phyloP scores from a whole-genome alignment of 2,888 invertebrate species.

The Platypus cylindrus region DNA sequence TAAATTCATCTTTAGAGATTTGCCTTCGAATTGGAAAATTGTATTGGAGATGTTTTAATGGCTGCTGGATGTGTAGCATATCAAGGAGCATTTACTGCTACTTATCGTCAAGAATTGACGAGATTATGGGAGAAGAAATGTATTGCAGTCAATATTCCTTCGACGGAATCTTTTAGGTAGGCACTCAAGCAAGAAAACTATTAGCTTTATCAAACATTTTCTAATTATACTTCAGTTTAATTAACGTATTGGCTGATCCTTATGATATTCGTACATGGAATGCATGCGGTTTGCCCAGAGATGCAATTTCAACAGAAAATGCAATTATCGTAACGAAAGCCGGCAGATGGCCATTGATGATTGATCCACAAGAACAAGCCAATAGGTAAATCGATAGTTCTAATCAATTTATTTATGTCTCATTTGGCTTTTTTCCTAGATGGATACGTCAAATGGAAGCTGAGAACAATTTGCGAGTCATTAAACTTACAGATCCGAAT shows the following conservation, averaged over 20 bases:
- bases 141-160: constrained; percentile 51
- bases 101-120: constrained; percentile 56
- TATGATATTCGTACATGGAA: constrained; percentile 86
- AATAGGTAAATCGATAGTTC: no score
- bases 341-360: constrained; percentile 80
- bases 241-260: constrained; percentile 63
- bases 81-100: constrained; percentile 75
- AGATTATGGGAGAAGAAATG: constrained; percentile 57
- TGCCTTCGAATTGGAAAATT: constrained; percentile 52
- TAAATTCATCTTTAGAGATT: constrained; percentile 38
- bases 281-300: constrained; percentile 75
- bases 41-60: constrained; percentile 77
- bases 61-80: constrained; percentile 84
- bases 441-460: constrained; percentile 87
- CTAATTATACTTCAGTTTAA: constrained; percentile 40
- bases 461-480: constrained; percentile 56
- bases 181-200: not conserved
- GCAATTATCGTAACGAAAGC: constrained; percentile 78
- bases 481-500: constrained; percentile 64
- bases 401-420: no score
- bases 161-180: constrained; percentile 54
- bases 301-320: constrained; percentile 81
- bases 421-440: constrained; percentile 30
- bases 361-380: constrained; percentile 93
- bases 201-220: constrained; percentile 1